A percentile compares a stretch with the other conserved stretches of the same genome.
Evolutionary conservation across 2,888 invertebrate species (phyloP).

Genomic region (Pyrrhia umbra): DNA sequence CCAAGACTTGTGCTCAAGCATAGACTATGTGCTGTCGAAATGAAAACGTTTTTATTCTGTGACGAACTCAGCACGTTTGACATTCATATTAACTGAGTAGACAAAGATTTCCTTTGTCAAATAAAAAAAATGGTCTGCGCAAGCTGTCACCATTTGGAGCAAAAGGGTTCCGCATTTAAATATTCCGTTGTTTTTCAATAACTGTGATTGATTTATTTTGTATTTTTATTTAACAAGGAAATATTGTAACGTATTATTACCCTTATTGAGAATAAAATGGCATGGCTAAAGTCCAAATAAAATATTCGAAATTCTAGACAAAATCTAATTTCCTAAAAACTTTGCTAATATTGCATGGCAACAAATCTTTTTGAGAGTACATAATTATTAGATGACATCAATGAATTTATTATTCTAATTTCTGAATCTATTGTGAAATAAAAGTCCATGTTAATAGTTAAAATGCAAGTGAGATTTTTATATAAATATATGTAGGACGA

Average conservation of each 20-base stretch:
- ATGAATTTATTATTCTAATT: constrained; percentile 33
- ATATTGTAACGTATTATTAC: no score
- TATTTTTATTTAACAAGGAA: no score
- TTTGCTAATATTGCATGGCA: constrained; percentile 19
- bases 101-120: constrained; percentile 45
- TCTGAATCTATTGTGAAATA: constrained; percentile 24
- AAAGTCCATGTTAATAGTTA: no score
- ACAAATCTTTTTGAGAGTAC: constrained; percentile 7
- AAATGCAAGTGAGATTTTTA: no score
- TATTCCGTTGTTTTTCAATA: not conserved
- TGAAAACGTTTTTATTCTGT: constrained; percentile 49
- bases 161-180: constrained; percentile 32
- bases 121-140: constrained; percentile 12
- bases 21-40: constrained; percentile 29
- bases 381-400: constrained; percentile 24
- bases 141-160: not conserved
- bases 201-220: not conserved
- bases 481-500: constrained; percentile 41
- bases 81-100: constrained; percentile 39
- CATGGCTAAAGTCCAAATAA: not conserved
- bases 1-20: constrained; percentile 20
- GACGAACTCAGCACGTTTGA: constrained; percentile 44
- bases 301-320: not conserved
- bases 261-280: no score
- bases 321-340: not conserved